Evolutionary conservation across 2,888 invertebrate species (phyloP).

Genomic region (Chorisops tibialis): DNA sequence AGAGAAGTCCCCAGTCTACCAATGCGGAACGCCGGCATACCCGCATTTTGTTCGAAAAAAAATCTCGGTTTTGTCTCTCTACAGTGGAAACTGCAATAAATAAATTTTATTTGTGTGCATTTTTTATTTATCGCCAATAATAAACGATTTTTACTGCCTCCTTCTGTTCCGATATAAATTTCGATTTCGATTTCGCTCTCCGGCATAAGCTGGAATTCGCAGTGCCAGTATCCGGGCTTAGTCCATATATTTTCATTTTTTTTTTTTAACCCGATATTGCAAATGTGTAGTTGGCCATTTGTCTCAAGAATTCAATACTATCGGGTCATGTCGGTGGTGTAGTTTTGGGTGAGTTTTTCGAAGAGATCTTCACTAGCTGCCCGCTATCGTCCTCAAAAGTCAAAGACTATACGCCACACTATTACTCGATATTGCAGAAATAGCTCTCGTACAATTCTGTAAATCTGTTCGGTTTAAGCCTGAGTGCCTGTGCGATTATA

Average conservation of each 20-base stretch:
- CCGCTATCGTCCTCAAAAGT: neutral
- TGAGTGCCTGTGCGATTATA: neutral
- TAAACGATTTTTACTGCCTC: constrained; percentile 32
- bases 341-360: neutral
- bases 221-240: neutral
- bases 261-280: constrained; percentile 12
- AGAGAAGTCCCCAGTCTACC: no score
- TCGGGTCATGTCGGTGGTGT: neutral
- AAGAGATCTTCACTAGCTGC: no score
- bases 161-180: constrained; percentile 10
- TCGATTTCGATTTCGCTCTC: neutral
- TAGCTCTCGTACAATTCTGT: no score
- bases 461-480: neutral
- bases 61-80: no score
- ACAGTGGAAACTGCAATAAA: constrained; percentile 29
- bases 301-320: constrained; percentile 30
- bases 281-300: constrained; percentile 31
- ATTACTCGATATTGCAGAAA: neutral
- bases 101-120: constrained; percentile 32
- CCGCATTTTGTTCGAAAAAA: no score
- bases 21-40: no score
- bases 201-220: neutral
- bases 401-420: neutral
- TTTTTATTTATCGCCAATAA: constrained; percentile 33
- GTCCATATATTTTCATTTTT: neutral